These are phyloP conservation scores for Gallinago paraguaiae DNA, from an alignment of 2,113 vertebrate genomes.

Conservation along the genomic window DNA sequence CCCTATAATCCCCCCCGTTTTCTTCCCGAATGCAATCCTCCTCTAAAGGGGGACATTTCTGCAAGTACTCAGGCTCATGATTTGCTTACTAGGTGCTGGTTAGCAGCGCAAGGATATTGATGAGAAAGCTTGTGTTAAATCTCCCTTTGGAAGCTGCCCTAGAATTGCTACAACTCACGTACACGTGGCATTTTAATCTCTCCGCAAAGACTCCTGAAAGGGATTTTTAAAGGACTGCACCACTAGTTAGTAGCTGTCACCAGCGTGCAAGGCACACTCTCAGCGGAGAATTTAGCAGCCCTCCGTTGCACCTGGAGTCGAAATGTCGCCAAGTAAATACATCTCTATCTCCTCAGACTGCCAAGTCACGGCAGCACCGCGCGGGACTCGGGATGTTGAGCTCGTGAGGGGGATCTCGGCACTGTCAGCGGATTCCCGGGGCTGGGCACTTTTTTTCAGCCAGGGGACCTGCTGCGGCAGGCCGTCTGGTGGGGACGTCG, in stretches of 20 bases:
- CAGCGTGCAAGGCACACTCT: not conserved
- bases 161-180: not conserved
- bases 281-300: not conserved
- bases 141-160: not conserved
- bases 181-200: not conserved
- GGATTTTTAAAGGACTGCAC: not conserved
- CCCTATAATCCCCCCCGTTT: accelerated
- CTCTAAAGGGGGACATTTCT: not conserved
- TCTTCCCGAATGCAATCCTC: not conserved
- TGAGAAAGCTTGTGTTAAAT: not conserved
- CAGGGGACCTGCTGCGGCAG: not conserved
- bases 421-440: not conserved
- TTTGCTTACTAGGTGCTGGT: not conserved
- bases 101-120: not conserved
- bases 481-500: not conserved
- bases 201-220: not conserved
- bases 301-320: not conserved
- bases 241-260: slow-evolving; percentile 50
- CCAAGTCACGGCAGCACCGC: not conserved
- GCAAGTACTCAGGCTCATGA: not conserved
- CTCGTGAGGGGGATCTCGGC: not conserved
- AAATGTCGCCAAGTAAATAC: not conserved
- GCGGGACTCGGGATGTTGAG: not conserved
- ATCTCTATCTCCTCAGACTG: not conserved
- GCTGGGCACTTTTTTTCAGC: not conserved